Evolutionary conservation across 2,113 vertebrate species (phyloP), one percentile per base, ranked within the genome.

Genomic region (Meriones unguiculatus): DNA sequence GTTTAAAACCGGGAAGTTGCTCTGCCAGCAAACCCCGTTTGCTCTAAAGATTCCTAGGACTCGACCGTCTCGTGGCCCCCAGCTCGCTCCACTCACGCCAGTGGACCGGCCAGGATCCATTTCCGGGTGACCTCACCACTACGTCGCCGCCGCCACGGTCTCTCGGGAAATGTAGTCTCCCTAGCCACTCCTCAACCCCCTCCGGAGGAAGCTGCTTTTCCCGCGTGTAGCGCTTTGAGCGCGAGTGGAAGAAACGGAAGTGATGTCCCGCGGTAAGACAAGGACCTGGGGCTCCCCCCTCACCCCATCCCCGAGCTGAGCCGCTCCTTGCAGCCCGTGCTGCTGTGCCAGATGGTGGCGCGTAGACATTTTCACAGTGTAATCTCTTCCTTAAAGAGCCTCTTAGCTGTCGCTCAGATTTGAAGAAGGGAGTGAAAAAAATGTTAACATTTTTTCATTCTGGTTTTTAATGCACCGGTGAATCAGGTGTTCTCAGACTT

Each of bases 341-440:
- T 5, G 41, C 32, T 54, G 22, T n/a, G 20, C 12, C 20, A 30
- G 38, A 78, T 76, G 41, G 30, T 67, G 32, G 89, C 62, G 28
- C 46, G 35, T 32, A 69, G 67, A 84, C 77, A 22, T 96, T 50
- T 91, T 65, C 77, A 87, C 30, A 46, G 62, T 94, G 32, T 91
- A 89, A 81, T 89, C 57, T 92, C 17, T 73, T 73, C 62, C 13
- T 92, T 46, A 94, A 91, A 50, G 35, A 90, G 38, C 84, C 91
- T 90, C 52, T 81, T 73, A 69, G 13, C n/a, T 64, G 20, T 76
- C 59, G 38, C 57, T 0, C 7, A 7, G 4, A 87, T 95, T 93
- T 93, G n/a, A 93, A 95, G 89, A 94, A 73, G 52, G 13, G 41
- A 10, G 24, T 87, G 7, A 4, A 41, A 28, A 65, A 81, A 64